Percentiles rank a stretch among this genome's conserved stretches.
phyloP scores from a whole-genome alignment of 2,113 vertebrate species.

The Riparia riparia region DNA sequence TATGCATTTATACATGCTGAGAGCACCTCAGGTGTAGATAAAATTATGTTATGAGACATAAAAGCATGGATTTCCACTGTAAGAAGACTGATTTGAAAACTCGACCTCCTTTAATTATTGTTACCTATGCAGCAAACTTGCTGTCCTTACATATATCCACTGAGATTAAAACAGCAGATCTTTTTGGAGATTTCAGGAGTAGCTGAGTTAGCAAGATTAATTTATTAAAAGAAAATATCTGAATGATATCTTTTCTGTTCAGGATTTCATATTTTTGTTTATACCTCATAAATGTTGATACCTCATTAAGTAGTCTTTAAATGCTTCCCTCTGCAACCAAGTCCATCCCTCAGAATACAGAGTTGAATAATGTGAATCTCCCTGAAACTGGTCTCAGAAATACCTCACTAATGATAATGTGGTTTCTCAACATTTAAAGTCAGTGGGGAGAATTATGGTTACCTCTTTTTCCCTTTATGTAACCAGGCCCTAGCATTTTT shows the following conservation, averaged over 20 bases:
- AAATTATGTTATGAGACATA: background rate
- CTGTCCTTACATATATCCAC: background rate
- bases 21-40: background rate
- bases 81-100: background rate
- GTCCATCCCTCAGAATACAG: background rate
- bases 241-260: background rate
- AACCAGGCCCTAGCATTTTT: background rate
- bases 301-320: background rate
- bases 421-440: background rate
- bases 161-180: background rate
- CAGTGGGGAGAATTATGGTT: background rate
- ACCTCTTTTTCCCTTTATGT: background rate
- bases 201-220: background rate
- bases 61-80: background rate
- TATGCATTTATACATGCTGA: slow-evolving; percentile 24
- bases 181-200: background rate
- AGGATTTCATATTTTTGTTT: background rate
- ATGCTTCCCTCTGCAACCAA: background rate
- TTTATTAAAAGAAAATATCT: background rate
- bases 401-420: background rate
- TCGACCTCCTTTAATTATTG: background rate
- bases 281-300: background rate
- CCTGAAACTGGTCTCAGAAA: background rate
- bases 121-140: background rate
- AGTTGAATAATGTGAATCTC: background rate